Percentiles rank a stretch among this genome's conserved stretches.
Evolutionary conservation across 1,140 invertebrate species (phyloP).

Genomic region (Bombus turneri): DNA sequence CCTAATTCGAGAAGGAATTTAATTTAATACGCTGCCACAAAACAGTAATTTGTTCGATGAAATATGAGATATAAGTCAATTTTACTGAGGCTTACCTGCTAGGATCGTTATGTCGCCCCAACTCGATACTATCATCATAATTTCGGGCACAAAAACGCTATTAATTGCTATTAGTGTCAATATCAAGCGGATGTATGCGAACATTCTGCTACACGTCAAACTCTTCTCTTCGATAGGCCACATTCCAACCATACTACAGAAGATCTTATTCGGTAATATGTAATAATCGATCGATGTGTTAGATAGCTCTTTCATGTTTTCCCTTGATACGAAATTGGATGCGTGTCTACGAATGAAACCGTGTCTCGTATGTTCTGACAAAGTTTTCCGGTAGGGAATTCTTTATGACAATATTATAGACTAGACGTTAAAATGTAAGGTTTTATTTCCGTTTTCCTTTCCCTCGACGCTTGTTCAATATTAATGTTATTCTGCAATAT

Average conservation of each 20-base stretch:
- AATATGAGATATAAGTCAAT: too few species aligned
- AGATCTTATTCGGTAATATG: conserved; percentile 43
- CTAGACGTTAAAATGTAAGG: neutral
- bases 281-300: conserved; percentile 40
- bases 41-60: neutral
- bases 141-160: conserved; percentile 29
- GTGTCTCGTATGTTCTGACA: neutral
- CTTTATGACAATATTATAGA: conserved; percentile 13
- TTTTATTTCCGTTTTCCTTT: neutral
- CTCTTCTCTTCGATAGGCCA: conserved; percentile 38
- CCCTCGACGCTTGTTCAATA: neutral
- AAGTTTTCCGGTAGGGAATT: neutral
- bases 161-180: conserved; percentile 4
- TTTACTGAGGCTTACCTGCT: conserved; percentile 7
- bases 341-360: neutral
- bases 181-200: conserved; percentile 25
- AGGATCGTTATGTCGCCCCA: conserved; percentile 33
- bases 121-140: conserved; percentile 19
- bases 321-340: neutral
- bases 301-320: neutral
- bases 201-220: conserved; percentile 4
- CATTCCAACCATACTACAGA: conserved; percentile 34
- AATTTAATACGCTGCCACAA: neutral
- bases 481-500: neutral
- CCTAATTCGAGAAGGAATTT: conserved; percentile 15